Evolutionary conservation across 2,113 vertebrate species (phyloP), one percentile per base, ranked within the genome.

Genomic region (Sakesphorus luctuosus): DNA sequence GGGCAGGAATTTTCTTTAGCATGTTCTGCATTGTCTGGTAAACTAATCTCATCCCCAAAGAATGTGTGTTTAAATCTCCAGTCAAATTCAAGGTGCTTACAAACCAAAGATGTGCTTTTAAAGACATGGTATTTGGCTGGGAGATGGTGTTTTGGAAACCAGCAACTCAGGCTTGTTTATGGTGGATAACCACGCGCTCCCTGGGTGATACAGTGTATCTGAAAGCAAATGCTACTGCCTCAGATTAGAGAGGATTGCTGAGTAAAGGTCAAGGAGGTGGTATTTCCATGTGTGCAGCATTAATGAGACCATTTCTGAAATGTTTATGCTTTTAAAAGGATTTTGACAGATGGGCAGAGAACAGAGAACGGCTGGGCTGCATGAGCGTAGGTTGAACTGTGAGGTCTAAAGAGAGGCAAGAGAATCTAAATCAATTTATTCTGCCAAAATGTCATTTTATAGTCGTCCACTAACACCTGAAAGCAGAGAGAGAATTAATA

Each of bases 261-360:
- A 75, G 69, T 94, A 94, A 92, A 96, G 88, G 90, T 95, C 79
- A 86, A 93, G 85, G 76, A 89, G 83, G 65, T 72, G 86, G 4
- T 80, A 80, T 93, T 96, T 95, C 83, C 73, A 72, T 65, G 68
- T 65, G 66, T 35, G n/a, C 36, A 46, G 44, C 79, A 33, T 81
- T 95, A 93, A 93, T 52, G 68, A 93, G 85, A 56, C 44, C 25
- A 26, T 95, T 81, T 90, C 68, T 90, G 93, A 88, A 86, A 89
- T 94, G 93, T 96, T 95, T 87, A 58, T 0, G 1, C 69, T 61
- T 85, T 78, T 93, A 79, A 78, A 91, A 86, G 80, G 38, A 58
- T 93, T 82, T 55, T 91, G 87, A 72, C 90, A 96, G 90, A 80
- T 71, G 63, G 87, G 63, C 63, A 38, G 77, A 68, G 84, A 62